Evolutionary conservation across 1,140 invertebrate genomes (phyloP), one percentile per base, ranked within the genome.

Genomic region (Hesperophylax magnus): DNA sequence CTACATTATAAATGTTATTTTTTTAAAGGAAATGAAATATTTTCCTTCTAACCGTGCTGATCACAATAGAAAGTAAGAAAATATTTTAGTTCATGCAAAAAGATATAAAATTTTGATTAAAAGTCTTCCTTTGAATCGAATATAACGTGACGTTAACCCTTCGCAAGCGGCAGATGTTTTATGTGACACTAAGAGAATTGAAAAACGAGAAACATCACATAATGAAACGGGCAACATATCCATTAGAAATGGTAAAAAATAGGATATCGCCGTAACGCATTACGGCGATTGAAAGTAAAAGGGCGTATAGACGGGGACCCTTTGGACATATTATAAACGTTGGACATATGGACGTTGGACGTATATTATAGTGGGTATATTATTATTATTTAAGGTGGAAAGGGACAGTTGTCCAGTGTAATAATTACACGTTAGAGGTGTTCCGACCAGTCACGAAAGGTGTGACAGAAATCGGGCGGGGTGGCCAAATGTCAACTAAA

Each of bases 241-340:
- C 56, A 58, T 20, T 47, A 47, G 11, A 47, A 47, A 11, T 47
- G 39, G 39, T 47, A 47, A 47, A 47, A 47, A 47, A 47, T 47
- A 47, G 39, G 39, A 47, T 47, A 47, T 61, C 58, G 58, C 58
- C 17, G 3, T 18, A 24, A 24, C 20, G 24, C 58, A 61, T 61
- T 67, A 67, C 63, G n/a, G 31, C 63, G 63, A 31, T 67, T 67
- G 63, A 67, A 67, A 67, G 63, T 34, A 67, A 67, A 67, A 31
- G 27, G 63, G 5, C 27, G 27, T 67, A 67, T 67, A n/a, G 22
- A 67, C 3, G 27, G 24, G 27, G 22, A 65, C 22, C 31, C 31
- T 34, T 34, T 67, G 24, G 17, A n/a, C 60, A 22, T 63, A 27
- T 27, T 27, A 27, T 27, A 5, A 27, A 27, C 27, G 27, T 63